Percentiles rank a stretch among this genome's conserved stretches.
phyloP scores from a whole-genome alignment of 2,888 invertebrate genomes.

The Calephelis perditalis region DNA sequence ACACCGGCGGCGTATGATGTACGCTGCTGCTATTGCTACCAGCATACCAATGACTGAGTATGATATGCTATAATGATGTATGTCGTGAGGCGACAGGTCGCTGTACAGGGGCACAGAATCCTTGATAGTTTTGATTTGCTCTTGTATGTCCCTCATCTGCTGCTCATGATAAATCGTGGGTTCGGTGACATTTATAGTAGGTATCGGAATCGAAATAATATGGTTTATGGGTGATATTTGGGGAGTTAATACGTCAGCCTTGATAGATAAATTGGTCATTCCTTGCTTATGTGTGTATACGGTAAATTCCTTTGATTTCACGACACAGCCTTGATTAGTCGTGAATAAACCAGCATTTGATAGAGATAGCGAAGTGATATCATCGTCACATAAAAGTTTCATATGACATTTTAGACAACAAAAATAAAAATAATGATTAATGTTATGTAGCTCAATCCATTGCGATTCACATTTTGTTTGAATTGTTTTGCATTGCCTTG shows the following conservation, averaged over 20 bases:
- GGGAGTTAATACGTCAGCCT: neutral
- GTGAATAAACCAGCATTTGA: constrained; percentile 5
- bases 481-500: constrained; percentile 12
- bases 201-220: neutral
- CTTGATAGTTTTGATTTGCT: neutral
- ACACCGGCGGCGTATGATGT: neutral
- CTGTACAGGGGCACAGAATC: neutral
- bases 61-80: neutral
- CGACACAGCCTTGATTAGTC: constrained; percentile 1
- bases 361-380: neutral
- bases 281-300: neutral
- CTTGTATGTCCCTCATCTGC: neutral
- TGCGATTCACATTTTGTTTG: neutral
- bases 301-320: constrained; percentile 6
- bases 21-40: neutral
- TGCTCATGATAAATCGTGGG: neutral
- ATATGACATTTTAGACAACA: neutral
- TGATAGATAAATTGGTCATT: neutral
- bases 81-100: neutral
- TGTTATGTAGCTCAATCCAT: neutral
- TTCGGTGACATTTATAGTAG: neutral
- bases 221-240: neutral
- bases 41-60: neutral
- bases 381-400: constrained; percentile 4
- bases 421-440: neutral